Evolutionary conservation across 2,113 vertebrate species (phyloP).

Genomic region (Neogobius melanostomus): DNA sequence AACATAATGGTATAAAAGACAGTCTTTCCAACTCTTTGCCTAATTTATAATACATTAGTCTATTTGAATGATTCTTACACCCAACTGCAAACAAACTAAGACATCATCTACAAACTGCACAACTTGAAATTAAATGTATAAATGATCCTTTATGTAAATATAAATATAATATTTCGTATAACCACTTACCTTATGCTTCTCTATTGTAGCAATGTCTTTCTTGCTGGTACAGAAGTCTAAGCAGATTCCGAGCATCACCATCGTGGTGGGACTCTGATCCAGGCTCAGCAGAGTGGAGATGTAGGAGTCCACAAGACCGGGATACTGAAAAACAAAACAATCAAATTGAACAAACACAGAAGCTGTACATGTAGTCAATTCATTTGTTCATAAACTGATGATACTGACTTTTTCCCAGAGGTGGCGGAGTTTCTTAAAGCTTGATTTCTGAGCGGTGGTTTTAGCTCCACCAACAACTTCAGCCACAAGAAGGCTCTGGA

Average conservation of each 20-base stretch:
- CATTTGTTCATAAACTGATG: background rate
- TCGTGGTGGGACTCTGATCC: conserved; percentile 82
- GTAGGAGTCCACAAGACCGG: conserved; percentile 87
- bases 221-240: conserved; percentile 87
- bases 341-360: background rate
- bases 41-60: too few relatives aligned
- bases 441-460: conserved; percentile 80
- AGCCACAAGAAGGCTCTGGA: conserved; percentile 88
- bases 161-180: too few relatives aligned
- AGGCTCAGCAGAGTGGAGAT: conserved; percentile 83
- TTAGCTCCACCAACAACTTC: conserved; percentile 92
- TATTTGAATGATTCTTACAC: too few relatives aligned
- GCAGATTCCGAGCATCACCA: conserved; percentile 85
- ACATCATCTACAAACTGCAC: too few relatives aligned
- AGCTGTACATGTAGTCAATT: background rate
- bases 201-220: conserved; percentile 83
- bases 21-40: too few relatives aligned
- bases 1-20: too few relatives aligned
- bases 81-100: too few relatives aligned
- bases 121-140: too few relatives aligned
- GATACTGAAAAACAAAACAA: conserved; percentile 74
- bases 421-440: conserved; percentile 83
- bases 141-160: too few relatives aligned
- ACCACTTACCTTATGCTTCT: conserved; percentile 82
- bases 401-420: conserved; percentile 88